A percentile compares a stretch with the other conserved stretches of the same genome.
Conservation (phyloP, 2,888 invertebrate genomes). For the Cheilosia urbana region DNA sequence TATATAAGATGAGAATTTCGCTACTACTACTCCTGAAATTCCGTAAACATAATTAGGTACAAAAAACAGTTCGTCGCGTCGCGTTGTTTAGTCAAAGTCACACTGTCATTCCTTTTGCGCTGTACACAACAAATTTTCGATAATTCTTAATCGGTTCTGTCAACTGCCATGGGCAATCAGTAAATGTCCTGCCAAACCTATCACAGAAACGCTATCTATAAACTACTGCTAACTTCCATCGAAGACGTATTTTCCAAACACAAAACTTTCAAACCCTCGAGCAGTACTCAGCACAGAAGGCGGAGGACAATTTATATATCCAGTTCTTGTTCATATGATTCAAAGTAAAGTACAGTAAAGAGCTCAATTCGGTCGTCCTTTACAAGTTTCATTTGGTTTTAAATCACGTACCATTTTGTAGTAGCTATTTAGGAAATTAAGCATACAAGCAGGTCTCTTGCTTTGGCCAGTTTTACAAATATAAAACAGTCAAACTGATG, state of each 20-base stretch:
- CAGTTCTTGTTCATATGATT: conserved; percentile 46
- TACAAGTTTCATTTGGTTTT: conserved; percentile 38
- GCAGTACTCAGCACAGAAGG: conserved; percentile 43
- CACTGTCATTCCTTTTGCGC: background rate
- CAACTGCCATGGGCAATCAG: conserved; percentile 29
- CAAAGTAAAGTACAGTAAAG: conserved; percentile 9
- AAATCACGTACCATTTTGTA: conserved; percentile 59
- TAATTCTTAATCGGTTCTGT: conserved; percentile 15
- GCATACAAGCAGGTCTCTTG: background rate
- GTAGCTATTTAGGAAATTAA: conserved; percentile 5
- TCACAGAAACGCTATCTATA: conserved; percentile 54
- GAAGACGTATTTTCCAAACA: conserved; percentile 47
- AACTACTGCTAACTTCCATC: conserved; percentile 63
- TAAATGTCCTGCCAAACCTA: conserved; percentile 50
- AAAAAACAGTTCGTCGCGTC: too few species aligned
- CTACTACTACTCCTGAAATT: too few species aligned
- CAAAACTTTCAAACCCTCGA: conserved; percentile 51
- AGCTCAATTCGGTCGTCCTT: background rate
- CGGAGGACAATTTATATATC: conserved; percentile 14
- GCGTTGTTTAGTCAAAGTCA: background rate
- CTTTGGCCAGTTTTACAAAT: background rate
- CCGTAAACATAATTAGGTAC: too few species aligned
- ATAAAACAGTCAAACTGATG: too few species aligned
- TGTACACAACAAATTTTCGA: background rate
- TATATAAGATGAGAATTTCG: too few species aligned